phyloP scores from a whole-genome alignment of 2,113 vertebrate species.

The Felis chaus region DNA sequence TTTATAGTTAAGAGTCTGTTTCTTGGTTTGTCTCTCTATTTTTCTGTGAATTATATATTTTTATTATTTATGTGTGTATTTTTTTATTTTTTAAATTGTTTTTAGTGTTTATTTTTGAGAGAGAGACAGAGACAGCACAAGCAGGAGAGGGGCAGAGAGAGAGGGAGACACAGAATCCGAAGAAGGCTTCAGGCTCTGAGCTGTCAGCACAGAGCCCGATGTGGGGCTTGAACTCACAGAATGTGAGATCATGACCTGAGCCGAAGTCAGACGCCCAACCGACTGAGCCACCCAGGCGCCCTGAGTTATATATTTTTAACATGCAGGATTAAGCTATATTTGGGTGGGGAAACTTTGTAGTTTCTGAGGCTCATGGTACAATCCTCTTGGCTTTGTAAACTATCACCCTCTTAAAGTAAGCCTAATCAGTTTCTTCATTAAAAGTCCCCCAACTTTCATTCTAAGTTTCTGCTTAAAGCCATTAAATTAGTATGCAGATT shows the following conservation, averaged over 20 bases:
- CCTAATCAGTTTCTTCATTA: neutral
- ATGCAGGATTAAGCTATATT: neutral
- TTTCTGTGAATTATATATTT: too few relatives aligned
- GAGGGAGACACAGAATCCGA: neutral
- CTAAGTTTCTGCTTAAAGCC: slow-evolving; percentile 22
- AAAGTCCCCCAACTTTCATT: neutral
- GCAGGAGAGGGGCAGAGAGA: neutral
- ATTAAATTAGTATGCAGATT: neutral
- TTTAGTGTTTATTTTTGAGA: neutral
- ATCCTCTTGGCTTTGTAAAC: neutral
- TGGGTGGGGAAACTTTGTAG: neutral
- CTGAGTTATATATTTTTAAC: neutral
- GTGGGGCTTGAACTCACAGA: neutral
- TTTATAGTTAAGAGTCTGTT: too few relatives aligned
- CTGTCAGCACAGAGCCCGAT: neutral
- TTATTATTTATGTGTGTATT: too few relatives aligned
- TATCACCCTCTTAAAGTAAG: neutral
- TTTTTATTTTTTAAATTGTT: neutral
- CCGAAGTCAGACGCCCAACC: neutral
- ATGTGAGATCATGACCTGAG: neutral
- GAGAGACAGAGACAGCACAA: neutral
- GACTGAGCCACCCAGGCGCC: neutral
- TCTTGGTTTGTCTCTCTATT: too few relatives aligned
- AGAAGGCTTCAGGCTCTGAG: neutral
- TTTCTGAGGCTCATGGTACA: neutral